Evolutionary conservation across 2,797 vertebrate species (phyloP).

Genomic region (Notamacropus eugenii): DNA sequence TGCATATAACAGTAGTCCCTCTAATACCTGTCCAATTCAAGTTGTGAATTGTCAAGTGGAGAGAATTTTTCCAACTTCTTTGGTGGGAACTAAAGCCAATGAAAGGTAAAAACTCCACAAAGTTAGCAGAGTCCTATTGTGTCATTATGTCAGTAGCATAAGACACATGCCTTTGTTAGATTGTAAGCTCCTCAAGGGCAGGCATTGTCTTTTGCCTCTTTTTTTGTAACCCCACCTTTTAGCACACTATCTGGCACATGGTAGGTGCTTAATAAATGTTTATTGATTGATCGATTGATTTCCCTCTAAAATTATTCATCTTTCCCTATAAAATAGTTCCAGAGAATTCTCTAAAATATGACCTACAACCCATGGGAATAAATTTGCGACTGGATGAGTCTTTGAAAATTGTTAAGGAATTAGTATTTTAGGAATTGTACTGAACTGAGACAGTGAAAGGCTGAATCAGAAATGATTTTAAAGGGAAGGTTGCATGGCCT

Average conservation of each 20-base stretch:
- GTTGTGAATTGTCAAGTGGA: neutral
- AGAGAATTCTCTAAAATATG: neutral
- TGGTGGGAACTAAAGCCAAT: neutral
- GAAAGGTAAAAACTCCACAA: neutral
- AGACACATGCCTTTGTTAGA: neutral
- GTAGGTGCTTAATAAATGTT: neutral
- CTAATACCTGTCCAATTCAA: neutral
- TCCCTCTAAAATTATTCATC: neutral
- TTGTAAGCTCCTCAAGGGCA: neutral
- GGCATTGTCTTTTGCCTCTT: neutral
- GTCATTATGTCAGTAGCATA: neutral
- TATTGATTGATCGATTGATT: neutral
- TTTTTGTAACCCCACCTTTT: neutral
- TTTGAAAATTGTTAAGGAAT: neutral
- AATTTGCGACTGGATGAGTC: neutral
- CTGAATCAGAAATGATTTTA: neutral
- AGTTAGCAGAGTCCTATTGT: neutral
- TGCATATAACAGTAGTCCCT: neutral
- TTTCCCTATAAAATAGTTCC: constrained; percentile 12
- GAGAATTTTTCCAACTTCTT: neutral
- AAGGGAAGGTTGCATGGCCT: neutral
- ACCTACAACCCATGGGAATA: neutral
- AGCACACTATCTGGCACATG: neutral
- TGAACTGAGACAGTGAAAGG: neutral
- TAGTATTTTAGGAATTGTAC: neutral